These are phyloP conservation scores for Darevskia nairensis DNA, from an alignment of 2,797 vertebrate genomes.

Conservation along the genomic window DNA sequence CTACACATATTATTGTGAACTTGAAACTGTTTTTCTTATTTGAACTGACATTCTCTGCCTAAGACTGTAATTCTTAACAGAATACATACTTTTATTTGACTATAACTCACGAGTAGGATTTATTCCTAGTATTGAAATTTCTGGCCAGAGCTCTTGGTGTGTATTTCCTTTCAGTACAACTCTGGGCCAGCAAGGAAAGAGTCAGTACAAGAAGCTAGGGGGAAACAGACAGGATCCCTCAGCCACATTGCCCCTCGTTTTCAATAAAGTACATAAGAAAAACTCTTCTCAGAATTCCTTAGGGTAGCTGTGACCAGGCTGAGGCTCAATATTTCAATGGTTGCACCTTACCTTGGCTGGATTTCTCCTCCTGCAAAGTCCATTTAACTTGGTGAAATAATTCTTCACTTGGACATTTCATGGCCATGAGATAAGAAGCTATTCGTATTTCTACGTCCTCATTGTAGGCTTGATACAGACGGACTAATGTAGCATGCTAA, in stretches of 20 bases:
- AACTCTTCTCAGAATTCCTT: too few species aligned
- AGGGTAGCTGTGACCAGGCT: background rate
- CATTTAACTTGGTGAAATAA: constrained; percentile 81
- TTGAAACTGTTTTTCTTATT: too few species aligned
- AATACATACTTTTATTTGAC: too few species aligned
- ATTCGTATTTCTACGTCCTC: constrained; percentile 90
- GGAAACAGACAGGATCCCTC: constrained; percentile 14
- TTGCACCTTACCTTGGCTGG: constrained; percentile 85
- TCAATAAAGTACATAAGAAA: background rate
- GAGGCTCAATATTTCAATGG: background rate
- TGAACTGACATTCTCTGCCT: too few species aligned
- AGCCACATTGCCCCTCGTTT: constrained; percentile 23
- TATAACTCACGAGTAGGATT: too few species aligned
- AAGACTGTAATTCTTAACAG: too few species aligned
- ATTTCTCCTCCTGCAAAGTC: constrained; percentile 82
- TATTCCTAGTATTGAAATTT: too few species aligned
- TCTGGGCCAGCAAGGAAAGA: constrained; percentile 46
- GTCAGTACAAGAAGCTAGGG: constrained; percentile 38
- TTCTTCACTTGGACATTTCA: constrained; percentile 83
- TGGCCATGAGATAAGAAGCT: constrained; percentile 87
- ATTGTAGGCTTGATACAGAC: constrained; percentile 78
- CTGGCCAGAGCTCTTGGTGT: too few species aligned
- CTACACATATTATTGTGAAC: too few species aligned
- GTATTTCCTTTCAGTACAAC: background rate
- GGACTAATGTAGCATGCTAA: constrained; percentile 82